Base-by-base conservation (phyloP, 1,140 invertebrate genomes). In the Leptinotarsa lineolata region DNA sequence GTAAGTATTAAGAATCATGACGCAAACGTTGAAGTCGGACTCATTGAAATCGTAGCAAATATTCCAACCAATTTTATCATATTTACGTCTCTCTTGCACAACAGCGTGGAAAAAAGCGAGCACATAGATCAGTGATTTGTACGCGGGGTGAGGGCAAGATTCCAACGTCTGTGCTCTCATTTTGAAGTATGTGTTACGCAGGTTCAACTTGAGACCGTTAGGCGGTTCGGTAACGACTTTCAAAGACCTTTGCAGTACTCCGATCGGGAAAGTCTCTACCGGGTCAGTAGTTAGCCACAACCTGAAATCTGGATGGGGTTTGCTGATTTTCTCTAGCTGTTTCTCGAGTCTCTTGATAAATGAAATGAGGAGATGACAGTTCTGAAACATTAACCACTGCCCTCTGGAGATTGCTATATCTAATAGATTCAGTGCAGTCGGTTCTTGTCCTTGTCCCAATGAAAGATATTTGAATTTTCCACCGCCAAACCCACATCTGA, bases 1-100 rank as follows among this genome's bases (percentile, higher is more conserved):
- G 84, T 96, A 97, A 6, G 91, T 94, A 64, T 92, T 89, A 39
- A 97, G 84, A 72, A 97, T 96, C 81, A 91, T 89, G 72, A 92
- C 89, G 83, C 93, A 95, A 16, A 96, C 94, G 71, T 91, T 90
- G 82, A 96, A 97, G 86, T 97, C 95, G 0, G 93, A 93, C 85
- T 96, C 94, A 81, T 94, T 96, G 83, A 97, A 97, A 86, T 97
- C 95, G 81, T 97, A 97, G 59, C 88, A 89, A 72, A 97, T 94
- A 81, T 97, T 97, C 95, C 95, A 97, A 2, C 95, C 95, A 70
- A 96, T 93, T 86, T 97, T 97, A 78, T 93, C 93, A 82, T 96
- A 97, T 84, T 95, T 96, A 78, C 94, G 89, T 61, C 95, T 89
- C 84, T 97, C 95, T 86, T 94, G 93, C 15, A 97, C 91, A 3